Evolutionary conservation across 2,888 invertebrate genomes (phyloP).

Genomic region (Glaucopsyche alexis): DNA sequence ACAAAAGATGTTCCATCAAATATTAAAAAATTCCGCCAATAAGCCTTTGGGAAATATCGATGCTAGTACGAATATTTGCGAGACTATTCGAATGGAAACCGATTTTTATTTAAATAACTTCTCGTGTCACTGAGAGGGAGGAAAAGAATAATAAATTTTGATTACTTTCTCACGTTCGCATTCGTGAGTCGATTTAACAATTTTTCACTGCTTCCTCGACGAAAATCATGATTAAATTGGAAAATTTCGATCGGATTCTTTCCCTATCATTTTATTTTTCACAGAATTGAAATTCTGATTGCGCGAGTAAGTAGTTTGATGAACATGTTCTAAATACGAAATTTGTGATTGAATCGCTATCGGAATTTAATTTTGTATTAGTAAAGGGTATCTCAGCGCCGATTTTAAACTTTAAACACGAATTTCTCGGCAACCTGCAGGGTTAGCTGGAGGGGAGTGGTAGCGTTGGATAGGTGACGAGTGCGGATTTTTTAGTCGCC

Average conservation of each 20-base stretch:
- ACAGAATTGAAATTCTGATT: conserved; percentile 35
- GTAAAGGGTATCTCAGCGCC: too few species aligned
- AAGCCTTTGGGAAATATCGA: conserved; percentile 27
- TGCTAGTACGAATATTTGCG: conserved; percentile 37
- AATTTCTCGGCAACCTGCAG: too few species aligned
- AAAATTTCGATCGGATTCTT: conserved; percentile 50
- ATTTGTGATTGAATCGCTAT: neutral
- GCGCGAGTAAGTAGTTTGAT: conserved; percentile 13
- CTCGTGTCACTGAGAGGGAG: conserved; percentile 60
- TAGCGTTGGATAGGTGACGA: too few species aligned
- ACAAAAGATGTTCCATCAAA: conserved; percentile 23
- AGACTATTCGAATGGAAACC: conserved; percentile 46
- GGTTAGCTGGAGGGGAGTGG: too few species aligned
- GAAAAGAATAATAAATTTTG: conserved; percentile 75
- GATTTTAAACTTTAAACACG: too few species aligned
- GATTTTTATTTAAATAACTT: conserved; percentile 58
- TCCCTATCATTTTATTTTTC: conserved; percentile 36
- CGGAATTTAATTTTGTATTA: neutral
- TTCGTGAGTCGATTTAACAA: conserved; percentile 73
- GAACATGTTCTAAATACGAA: neutral
- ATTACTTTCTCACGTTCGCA: conserved; percentile 75
- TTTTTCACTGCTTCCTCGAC: conserved; percentile 59
- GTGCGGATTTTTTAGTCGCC: too few species aligned
- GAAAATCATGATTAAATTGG: conserved; percentile 67
- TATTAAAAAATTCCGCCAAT: conserved; percentile 12